These are phyloP conservation scores for Hypotaenidia okinawae DNA, from an alignment of 2,797 vertebrate species.

Conservation along the genomic window DNA sequence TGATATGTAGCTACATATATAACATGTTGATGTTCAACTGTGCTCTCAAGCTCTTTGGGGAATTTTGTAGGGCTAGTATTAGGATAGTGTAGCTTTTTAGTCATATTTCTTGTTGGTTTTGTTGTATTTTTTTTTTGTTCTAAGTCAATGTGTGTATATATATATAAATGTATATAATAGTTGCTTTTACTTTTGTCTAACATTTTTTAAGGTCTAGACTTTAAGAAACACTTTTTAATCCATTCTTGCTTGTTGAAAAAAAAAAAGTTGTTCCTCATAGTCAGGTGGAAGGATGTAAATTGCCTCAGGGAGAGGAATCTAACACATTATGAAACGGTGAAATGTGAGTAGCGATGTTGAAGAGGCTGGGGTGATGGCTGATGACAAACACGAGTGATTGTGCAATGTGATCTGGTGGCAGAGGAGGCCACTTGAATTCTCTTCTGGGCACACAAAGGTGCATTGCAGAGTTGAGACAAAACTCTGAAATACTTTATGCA, in stretches of 20 bases:
- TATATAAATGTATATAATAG: background rate
- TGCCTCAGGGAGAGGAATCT: background rate
- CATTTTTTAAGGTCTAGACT: background rate
- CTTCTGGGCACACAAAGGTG: background rate
- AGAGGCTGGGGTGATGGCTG: background rate
- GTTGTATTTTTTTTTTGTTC: background rate
- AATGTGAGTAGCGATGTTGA: background rate
- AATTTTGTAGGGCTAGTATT: background rate
- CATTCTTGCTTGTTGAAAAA: background rate
- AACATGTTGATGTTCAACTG: background rate
- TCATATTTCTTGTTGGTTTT: background rate
- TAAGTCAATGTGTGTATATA: background rate
- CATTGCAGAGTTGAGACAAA: background rate
- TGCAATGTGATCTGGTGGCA: background rate
- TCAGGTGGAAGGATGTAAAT: background rate
- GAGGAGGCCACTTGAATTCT: background rate
- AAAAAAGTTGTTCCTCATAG: background rate
- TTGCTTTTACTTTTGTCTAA: background rate
- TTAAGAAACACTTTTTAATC: background rate
- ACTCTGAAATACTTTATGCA: background rate
- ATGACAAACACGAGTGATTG: background rate
- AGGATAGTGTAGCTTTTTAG: background rate
- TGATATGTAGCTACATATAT: background rate
- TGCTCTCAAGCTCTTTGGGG: background rate
- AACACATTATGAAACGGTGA: background rate